Conservation (phyloP, 2,113 vertebrate species). For the Myrmecophaga tridactyla region DNA sequence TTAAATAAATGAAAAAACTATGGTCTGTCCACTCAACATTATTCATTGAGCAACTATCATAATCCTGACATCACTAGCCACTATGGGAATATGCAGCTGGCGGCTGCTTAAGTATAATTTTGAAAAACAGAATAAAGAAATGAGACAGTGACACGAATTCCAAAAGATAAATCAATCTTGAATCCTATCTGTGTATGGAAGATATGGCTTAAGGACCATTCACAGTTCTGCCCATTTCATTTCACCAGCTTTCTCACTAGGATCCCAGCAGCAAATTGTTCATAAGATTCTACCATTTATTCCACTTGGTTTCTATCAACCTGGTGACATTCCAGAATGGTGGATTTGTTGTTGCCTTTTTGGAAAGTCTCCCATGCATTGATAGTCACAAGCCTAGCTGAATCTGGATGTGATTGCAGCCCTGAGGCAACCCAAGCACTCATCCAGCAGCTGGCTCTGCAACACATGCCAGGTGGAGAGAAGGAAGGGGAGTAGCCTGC, state of each 20-base stretch:
- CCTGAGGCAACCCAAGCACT: neutral
- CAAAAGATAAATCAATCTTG: rapidly evolving
- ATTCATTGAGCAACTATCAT: rapidly evolving
- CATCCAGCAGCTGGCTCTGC: neutral
- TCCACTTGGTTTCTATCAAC: neutral
- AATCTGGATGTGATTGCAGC: neutral
- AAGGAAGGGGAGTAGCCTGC: neutral
- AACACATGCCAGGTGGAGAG: neutral
- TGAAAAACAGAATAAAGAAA: neutral
- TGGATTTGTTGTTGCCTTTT: no score
- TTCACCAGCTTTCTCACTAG: neutral
- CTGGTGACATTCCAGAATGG: neutral
- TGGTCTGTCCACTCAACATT: neutral
- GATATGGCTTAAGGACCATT: no score
- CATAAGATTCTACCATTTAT: no score
- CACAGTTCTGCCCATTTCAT: rapidly evolving
- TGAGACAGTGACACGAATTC: rapidly evolving
- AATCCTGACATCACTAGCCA: rapidly evolving
- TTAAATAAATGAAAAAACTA: neutral
- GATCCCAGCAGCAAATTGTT: neutral
- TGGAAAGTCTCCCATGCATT: rapidly evolving
- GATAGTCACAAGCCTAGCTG: neutral
- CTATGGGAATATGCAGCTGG: neutral
- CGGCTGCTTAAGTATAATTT: rapidly evolving
- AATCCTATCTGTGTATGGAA: rapidly evolving